A percentile compares a stretch with the other conserved stretches of the same genome.
Evolutionary conservation across 1,140 invertebrate species (phyloP).

Genomic region (Neuroterus valhalla): DNA sequence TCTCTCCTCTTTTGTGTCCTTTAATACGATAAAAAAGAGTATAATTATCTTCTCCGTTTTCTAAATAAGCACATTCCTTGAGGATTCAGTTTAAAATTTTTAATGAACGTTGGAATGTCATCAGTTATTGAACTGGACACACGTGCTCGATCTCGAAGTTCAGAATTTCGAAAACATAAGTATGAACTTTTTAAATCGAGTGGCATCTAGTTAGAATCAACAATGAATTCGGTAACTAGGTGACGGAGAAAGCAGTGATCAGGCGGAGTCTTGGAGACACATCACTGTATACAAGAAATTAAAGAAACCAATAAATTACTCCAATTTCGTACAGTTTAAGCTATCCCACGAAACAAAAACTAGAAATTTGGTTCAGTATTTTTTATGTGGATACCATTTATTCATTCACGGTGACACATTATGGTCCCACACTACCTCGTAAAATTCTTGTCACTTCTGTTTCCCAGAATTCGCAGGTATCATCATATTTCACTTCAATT

Average conservation of each 20-base stretch:
- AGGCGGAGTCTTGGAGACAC: constrained; percentile 7
- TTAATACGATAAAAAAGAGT: too few relatives aligned
- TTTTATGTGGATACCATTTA: background rate
- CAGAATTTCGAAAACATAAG: background rate
- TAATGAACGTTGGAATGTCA: too few relatives aligned
- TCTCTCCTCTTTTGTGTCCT: too few relatives aligned
- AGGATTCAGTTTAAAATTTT: too few relatives aligned
- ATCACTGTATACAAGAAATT: constrained; percentile 1
- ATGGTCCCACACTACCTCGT: background rate
- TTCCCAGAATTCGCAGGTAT: background rate
- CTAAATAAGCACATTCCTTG: background rate
- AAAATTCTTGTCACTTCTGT: constrained; percentile 1
- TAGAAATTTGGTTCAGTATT: background rate
- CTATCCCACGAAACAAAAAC: background rate
- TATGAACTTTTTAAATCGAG: background rate
- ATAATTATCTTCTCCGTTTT: background rate
- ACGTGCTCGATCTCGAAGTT: background rate
- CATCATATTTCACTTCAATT: background rate
- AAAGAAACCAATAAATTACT: background rate
- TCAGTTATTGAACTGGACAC: background rate
- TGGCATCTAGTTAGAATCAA: background rate
- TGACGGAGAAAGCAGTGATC: background rate
- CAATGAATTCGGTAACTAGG: constrained; percentile 13
- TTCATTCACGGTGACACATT: background rate
- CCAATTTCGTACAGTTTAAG: background rate